A percentile compares a stretch with the other conserved stretches of the same genome.
Evolutionary conservation across 1,140 invertebrate species (phyloP).

Genomic region (Drosophila watanabei): DNA sequence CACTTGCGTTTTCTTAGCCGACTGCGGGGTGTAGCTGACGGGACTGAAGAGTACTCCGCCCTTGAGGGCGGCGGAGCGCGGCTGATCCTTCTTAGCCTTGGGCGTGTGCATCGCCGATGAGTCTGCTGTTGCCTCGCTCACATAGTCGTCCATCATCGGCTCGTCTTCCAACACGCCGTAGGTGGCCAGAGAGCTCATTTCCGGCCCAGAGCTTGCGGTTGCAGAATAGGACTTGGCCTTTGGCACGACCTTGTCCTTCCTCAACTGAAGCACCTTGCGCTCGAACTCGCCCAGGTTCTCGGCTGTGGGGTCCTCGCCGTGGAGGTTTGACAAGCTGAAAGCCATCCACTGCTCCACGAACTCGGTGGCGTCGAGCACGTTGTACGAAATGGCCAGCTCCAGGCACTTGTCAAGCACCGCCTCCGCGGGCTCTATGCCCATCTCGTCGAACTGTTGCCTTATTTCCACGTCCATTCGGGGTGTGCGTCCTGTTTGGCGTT

Average conservation of each 20-base stretch:
- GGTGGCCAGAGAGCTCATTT: constrained; percentile 44
- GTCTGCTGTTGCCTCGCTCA: constrained; percentile 27
- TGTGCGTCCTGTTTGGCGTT: constrained; percentile 2
- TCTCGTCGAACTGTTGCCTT: constrained; percentile 81
- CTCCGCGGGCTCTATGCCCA: constrained; percentile 72
- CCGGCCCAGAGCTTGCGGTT: constrained; percentile 3
- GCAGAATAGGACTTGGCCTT: constrained; percentile 26
- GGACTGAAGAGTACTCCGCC: constrained; percentile 60
- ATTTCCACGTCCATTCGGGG: constrained; percentile 70
- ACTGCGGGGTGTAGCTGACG: constrained; percentile 64
- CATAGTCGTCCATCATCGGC: constrained; percentile 68
- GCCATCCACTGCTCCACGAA: constrained; percentile 90
- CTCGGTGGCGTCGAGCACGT: constrained; percentile 88
- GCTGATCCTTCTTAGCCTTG: constrained; percentile 38
- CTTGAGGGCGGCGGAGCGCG: constrained; percentile 34
- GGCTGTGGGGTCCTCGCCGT: constrained; percentile 87
- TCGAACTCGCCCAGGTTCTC: constrained; percentile 88
- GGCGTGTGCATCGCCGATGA: constrained; percentile 53
- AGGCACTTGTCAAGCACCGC: constrained; percentile 78
- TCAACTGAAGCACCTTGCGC: constrained; percentile 88
- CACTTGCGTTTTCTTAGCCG: constrained; percentile 27
- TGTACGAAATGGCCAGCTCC: constrained; percentile 87
- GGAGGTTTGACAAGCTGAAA: constrained; percentile 88
- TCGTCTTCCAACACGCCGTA: constrained; percentile 65
- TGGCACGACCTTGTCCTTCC: constrained; percentile 68